phyloP scores from a whole-genome alignment of 2,888 invertebrate species.

The Morpho helenor region DNA sequence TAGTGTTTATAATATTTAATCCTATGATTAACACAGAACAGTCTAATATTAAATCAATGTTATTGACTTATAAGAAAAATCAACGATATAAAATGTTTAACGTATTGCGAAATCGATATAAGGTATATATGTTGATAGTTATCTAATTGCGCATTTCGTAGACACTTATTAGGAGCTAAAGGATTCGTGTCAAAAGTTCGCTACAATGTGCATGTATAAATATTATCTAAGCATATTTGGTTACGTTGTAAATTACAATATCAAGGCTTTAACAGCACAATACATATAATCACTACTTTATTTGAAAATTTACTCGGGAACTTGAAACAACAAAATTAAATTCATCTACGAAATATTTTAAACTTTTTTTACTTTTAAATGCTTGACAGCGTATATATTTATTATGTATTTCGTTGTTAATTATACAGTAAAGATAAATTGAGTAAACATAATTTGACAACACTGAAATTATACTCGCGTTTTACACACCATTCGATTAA shows the following conservation, averaged over 20 bases:
- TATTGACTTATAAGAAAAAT: conserved; percentile 34
- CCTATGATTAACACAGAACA: conserved; percentile 55
- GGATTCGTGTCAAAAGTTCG: conserved; percentile 50
- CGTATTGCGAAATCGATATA: conserved; percentile 20
- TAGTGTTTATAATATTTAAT: conserved; percentile 52
- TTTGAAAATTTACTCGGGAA: too few relatives aligned
- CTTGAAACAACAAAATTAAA: too few relatives aligned
- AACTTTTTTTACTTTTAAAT: too few relatives aligned
- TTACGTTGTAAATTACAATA: conserved; percentile 19
- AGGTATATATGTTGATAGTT: conserved; percentile 21
- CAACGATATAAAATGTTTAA: conserved; percentile 28
- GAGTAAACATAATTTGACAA: too few relatives aligned
- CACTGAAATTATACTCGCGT: too few relatives aligned
- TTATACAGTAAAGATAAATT: too few relatives aligned
- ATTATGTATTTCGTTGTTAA: too few relatives aligned
- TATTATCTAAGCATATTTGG: conserved; percentile 45
- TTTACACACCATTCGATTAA: neutral
- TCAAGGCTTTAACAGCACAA: conserved; percentile 23
- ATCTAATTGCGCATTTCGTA: conserved; percentile 48
- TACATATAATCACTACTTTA: conserved; percentile 2
- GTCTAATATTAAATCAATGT: conserved; percentile 35
- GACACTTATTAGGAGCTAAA: conserved; percentile 48
- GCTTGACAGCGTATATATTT: too few relatives aligned
- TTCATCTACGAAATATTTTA: too few relatives aligned
- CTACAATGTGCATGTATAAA: conserved; percentile 42